Evolutionary conservation across 2,888 invertebrate genomes (phyloP).

Genomic region (Spisula solida): DNA sequence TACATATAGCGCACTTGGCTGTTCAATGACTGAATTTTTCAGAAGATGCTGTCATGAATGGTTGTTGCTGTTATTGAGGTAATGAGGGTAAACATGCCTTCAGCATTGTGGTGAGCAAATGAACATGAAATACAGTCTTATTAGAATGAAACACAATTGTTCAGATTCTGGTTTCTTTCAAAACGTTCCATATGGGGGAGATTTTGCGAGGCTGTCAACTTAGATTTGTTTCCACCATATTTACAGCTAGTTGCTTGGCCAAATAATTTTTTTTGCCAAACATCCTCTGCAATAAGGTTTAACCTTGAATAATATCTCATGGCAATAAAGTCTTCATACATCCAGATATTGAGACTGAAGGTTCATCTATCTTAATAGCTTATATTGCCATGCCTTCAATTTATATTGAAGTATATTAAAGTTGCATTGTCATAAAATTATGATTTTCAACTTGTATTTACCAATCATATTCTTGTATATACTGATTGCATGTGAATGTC

Average conservation of each 20-base stretch:
- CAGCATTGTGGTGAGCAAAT: too few species aligned
- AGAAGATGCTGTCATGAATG: too few species aligned
- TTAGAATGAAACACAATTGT: too few species aligned
- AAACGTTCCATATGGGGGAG: too few species aligned
- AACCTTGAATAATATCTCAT: not conserved
- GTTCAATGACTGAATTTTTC: too few species aligned
- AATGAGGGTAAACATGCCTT: too few species aligned
- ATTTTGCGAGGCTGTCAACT: not conserved
- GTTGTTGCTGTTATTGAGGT: too few species aligned
- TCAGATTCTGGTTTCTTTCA: too few species aligned
- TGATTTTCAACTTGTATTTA: not conserved
- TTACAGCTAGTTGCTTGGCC: not conserved
- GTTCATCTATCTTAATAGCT: not conserved
- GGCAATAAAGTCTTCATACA: conserved; percentile 5
- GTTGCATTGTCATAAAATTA: not conserved
- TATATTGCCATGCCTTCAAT: not conserved
- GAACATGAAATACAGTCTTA: too few species aligned
- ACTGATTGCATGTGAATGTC: not conserved
- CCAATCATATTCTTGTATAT: not conserved
- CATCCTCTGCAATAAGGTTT: too few species aligned
- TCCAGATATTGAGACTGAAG: not conserved
- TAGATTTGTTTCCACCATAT: not conserved
- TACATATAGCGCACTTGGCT: too few species aligned
- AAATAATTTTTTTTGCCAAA: too few species aligned
- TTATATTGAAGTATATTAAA: not conserved